phyloP scores from a whole-genome alignment of 2,113 vertebrate species.

The pig (Sus scrofa) region DNA sequence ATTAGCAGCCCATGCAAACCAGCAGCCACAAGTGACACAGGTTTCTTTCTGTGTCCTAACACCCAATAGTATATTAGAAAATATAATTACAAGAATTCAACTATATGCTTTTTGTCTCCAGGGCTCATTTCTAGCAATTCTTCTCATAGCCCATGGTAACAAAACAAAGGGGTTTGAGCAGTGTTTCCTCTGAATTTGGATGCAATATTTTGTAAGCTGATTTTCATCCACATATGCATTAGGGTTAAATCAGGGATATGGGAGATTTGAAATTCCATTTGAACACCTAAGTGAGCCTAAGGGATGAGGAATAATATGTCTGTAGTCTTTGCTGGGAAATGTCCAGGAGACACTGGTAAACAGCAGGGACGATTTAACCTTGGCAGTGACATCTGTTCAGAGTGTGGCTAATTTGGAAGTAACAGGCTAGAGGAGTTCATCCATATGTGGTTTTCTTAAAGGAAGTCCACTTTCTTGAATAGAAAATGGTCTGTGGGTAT shows the following conservation, averaged over 20 bases:
- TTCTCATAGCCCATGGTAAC: slow-evolving; percentile 74
- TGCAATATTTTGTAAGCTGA: neutral
- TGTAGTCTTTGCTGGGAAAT: neutral
- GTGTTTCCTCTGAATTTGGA: neutral
- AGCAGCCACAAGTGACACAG: neutral
- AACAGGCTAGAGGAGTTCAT: neutral
- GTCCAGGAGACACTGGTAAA: neutral
- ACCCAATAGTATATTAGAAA: neutral
- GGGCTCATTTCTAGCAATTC: slow-evolving; percentile 75
- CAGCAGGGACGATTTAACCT: neutral
- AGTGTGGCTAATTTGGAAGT: slow-evolving; percentile 8
- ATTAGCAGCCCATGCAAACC: neutral
- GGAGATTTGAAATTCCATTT: neutral
- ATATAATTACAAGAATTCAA: neutral
- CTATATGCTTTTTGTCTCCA: slow-evolving; percentile 49
- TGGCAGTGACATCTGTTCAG: slow-evolving; percentile 20
- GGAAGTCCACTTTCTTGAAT: slow-evolving; percentile 3
- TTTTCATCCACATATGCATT: neutral
- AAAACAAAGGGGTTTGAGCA: slow-evolving; percentile 74
- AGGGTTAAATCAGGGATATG: slow-evolving; percentile 1
- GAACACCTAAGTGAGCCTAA: neutral
- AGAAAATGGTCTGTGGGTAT: slow-evolving; percentile 26
- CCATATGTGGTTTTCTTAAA: slow-evolving; percentile 39
- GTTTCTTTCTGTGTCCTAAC: neutral
- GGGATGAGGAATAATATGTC: neutral